phyloP scores from a whole-genome alignment of 2,797 vertebrate species.

The Paguma larvata region DNA sequence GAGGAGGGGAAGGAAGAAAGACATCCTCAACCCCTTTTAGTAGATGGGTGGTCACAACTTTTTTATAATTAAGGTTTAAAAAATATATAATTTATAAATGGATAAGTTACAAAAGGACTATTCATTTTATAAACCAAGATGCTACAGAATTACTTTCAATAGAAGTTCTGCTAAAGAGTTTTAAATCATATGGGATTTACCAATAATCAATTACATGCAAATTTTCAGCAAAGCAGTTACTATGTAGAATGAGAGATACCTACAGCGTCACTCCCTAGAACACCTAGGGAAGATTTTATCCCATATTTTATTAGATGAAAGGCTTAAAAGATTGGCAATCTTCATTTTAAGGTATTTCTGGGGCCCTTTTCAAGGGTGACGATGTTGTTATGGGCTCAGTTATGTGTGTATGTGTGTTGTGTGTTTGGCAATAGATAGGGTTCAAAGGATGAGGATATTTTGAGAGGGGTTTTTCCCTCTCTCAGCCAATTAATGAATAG shows the following conservation, averaged over 20 bases:
- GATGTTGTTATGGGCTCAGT: background rate
- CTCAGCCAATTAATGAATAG: background rate
- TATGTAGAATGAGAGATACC: background rate
- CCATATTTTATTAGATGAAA: background rate
- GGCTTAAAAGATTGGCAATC: background rate
- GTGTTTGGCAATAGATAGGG: background rate
- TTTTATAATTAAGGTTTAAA: background rate
- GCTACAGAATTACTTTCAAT: background rate
- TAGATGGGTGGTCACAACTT: background rate
- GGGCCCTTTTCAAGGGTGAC: background rate
- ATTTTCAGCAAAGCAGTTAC: background rate
- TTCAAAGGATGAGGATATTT: background rate
- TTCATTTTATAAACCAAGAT: background rate
- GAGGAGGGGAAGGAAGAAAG: background rate
- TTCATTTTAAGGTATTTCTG: background rate
- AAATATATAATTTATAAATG: background rate
- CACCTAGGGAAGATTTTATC: background rate
- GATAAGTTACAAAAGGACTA: background rate
- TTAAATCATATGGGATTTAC: background rate
- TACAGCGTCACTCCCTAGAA: background rate
- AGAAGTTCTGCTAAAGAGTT: background rate
- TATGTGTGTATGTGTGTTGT: background rate
- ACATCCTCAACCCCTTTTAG: background rate
- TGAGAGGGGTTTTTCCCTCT: background rate
- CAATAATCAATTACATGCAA: background rate